Evolutionary conservation across 1,140 invertebrate species (phyloP), one percentile per base, ranked within the genome.

Genomic region (Zaprionus tsacasi): DNA sequence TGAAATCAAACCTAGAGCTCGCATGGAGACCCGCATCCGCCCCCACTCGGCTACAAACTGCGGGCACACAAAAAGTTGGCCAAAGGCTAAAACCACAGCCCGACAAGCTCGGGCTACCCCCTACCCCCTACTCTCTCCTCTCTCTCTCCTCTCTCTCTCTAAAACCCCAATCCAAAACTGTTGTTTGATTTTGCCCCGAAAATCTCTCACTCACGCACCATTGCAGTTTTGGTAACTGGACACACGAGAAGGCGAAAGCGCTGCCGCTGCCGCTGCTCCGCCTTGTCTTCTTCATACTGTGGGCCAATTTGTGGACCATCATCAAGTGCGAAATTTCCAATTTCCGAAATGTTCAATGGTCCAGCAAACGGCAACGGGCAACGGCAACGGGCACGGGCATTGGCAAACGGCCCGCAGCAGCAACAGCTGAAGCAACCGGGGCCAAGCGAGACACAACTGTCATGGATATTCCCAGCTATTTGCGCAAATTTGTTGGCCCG

Each of bases 291-390:
- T 76, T 78, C 78, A 81, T 81, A 85, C 78, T 85, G 73, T 66
- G 73, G 81, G 78, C 82, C 82, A 86, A 86, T 85, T 85, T 85
- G 82, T 75, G 73, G 82, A 76, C 79, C 79, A 86, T 82, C 82
- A 87, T 86, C 79, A 82, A 87, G 80, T 80, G 83, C 73, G 80
- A 87, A 87, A 87, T 87, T 87, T 83, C 85, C 83, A 87, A 87
- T 87, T 87, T 88, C 83, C 83, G 83, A 88, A 89, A 89, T 88
- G 83, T 85, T 89, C 85, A 89, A 88, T 89, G 87, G 82, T 66
- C 80, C 77, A 88, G 74, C 83, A 88, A 88, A 80, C 76, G 83
- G 83, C 80, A 45, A 45, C 72, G 83, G 70, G 25, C 60, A 56
- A 45, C 59, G 60, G 63, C 69, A 45, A 12, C 4, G 40, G 13